A percentile compares a stretch with the other conserved stretches of the same genome.
Conservation (phyloP, 2,888 invertebrate genomes). For the Melanchra persicariae region DNA sequence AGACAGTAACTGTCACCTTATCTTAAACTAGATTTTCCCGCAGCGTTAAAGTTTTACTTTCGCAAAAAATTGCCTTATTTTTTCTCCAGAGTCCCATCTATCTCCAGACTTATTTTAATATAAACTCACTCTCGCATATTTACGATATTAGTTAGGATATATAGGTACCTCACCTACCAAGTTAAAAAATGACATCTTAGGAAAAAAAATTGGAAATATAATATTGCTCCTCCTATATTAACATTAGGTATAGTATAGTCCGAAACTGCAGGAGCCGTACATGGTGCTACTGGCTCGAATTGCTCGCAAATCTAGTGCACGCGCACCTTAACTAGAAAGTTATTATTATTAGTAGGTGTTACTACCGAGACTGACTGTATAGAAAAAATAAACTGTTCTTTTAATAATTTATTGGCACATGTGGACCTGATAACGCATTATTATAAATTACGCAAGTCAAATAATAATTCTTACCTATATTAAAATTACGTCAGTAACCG, state of each 20-base stretch:
- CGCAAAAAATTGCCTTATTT: no score
- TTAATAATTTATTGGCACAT: slow-evolving; percentile 12
- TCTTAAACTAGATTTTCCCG: no score
- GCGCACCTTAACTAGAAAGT: slow-evolving; percentile 49
- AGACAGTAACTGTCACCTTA: no score
- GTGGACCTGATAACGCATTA: slow-evolving; percentile 4
- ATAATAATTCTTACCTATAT: neutral
- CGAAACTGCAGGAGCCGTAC: neutral
- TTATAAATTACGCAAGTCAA: slow-evolving; percentile 23
- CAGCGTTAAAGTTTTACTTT: no score
- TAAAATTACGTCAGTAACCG: neutral
- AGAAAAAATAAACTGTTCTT: slow-evolving; percentile 23
- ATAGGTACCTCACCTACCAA: no score
- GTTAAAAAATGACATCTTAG: no score
- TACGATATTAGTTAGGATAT: no score
- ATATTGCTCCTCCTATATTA: no score
- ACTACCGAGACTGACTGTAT: slow-evolving; percentile 4
- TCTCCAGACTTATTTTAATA: no score
- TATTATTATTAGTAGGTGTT: slow-evolving; percentile 13
- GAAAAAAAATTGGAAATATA: no score
- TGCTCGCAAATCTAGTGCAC: slow-evolving; percentile 2
- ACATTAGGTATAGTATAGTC: neutral
- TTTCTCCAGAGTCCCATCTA: no score
- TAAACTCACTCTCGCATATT: no score
- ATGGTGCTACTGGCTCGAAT: neutral